Evolutionary conservation across 1,140 invertebrate species (phyloP), one percentile per base, ranked within the genome.

Genomic region (Neomicropteryx cornuta): DNA sequence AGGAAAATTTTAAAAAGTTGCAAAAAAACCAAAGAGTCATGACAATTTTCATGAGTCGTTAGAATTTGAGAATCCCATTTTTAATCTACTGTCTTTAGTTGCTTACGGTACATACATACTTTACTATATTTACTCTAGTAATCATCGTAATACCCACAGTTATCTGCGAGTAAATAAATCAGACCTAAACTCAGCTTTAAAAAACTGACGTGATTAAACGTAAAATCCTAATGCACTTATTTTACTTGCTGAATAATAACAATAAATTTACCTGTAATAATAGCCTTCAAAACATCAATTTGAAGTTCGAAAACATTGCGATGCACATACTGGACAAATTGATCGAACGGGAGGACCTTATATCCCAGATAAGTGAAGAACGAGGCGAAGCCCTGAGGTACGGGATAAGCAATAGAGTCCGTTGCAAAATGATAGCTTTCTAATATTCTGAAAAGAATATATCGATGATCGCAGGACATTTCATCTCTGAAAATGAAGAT

Each of bases 331-430:
- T 87, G 83, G 23, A 85, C 48, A 55, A 89, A 89, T 48, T 78
- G 78, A 30, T 77, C 66, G 56, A 81, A 86, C 31, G 74, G 71
- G 36, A 89, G 53, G 2, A 81, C 77, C 43, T 79, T 68, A 54
- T 87, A 87, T 2, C 83, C 86, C 28, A 90, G 68, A 56, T 85
- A 88, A 6, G 85, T 82, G 51, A 89, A 85, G 63, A 89, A 90
- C 8, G 86, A 87, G 8, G 80, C 79, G 50, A 88, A 89, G 16
- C 87, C 87, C 52, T 85, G 79, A 18, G 86, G 85, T 39, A 87
- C 61, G 1, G 87, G 86, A 61, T 82, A 89, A 6, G 84, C 84
- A 33, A 85, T 70, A n/a, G 71, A 75, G 53, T 87, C 83, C 17
- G 80, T 73, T 1, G 84, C 78, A 41, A 83, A 68, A 45, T 77